These are phyloP conservation scores for Stichopus horrens DNA, from an alignment of 53 echinoderm and acorn worm genomes.

Conservation along the genomic window DNA sequence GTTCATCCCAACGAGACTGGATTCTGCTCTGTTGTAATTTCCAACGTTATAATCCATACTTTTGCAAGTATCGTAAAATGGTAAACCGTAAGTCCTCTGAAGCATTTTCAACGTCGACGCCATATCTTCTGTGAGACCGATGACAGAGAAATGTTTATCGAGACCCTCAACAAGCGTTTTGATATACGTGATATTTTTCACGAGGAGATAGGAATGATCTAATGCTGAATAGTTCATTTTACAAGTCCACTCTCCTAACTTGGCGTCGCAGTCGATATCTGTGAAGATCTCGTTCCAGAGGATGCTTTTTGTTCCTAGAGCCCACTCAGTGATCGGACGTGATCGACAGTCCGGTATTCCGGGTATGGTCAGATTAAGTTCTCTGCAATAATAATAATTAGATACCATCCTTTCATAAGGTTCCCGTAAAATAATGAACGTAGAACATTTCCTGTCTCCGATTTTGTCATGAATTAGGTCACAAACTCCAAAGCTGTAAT, in stretches of 20 bases:
- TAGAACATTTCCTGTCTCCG: slow-evolving; percentile 17
- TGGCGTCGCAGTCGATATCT: neutral
- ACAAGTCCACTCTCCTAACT: neutral
- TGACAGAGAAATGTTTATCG: slow-evolving; percentile 38
- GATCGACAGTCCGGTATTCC: slow-evolving; percentile 23
- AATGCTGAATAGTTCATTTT: neutral
- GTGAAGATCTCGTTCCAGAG: slow-evolving; percentile 43
- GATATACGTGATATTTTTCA: neutral
- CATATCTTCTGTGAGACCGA: slow-evolving; percentile 35
- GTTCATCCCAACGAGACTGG: neutral
- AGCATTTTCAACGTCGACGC: slow-evolving; percentile 15
- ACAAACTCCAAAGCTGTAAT: slow-evolving; percentile 42
- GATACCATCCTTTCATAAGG: slow-evolving; percentile 32
- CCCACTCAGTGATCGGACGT: slow-evolving; percentile 17
- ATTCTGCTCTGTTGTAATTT: neutral
- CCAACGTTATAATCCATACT: slow-evolving; percentile 23
- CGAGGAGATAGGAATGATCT: neutral
- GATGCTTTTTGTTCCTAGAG: slow-evolving; percentile 23
- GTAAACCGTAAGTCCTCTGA: slow-evolving; percentile 8
- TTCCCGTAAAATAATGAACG: slow-evolving; percentile 32
- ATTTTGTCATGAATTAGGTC: slow-evolving; percentile 23
- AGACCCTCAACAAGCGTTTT: neutral
- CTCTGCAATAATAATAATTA: slow-evolving; percentile 33
- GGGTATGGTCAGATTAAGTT: slow-evolving; percentile 10
- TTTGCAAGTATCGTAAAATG: slow-evolving; percentile 25